Evolutionary conservation across 2,113 vertebrate genomes (phyloP), one percentile per base, ranked within the genome.

Genomic region (Cinclus mexicanus): DNA sequence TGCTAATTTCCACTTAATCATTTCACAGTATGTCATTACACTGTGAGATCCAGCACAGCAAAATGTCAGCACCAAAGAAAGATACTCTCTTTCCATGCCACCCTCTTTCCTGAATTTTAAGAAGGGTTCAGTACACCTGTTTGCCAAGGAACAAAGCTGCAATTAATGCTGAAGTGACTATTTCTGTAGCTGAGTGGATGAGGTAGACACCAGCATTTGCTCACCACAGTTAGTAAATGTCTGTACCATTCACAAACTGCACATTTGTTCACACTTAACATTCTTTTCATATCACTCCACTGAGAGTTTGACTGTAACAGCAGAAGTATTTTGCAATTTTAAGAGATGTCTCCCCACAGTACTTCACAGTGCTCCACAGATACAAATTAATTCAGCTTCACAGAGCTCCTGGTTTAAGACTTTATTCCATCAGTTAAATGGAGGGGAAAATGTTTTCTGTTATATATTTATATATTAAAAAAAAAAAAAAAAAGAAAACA

Each of bases 321-420:
- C 53, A 93, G 81, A 96, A 90, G 69, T 60, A 59, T 42, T 94
- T 93, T 71, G 44, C 61, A 87, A 39, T 91, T 91, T 94, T 80
- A 83, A 59, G 69, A 74, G 25, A 53, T 16, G 29, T 97, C 69
- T 83, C 90, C 33, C 68, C 52, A 47, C 29, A 83, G 72, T 47
- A 41, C 49, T 86, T 87, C 56, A 65, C 76, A 90, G 49, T 56
- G 33, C 57, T 93, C 50, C 87, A 82, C 72, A 93, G 65, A 61
- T 29, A 68, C n/a, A 94, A 93, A 89, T 92, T 81, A 68, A 90
- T 95, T 95, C 83, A 87, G 35, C 80, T 90, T 88, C 28, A 26
- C 25, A 75, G 80, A 76, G 25, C 52, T 84, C 20, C 72, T 75
- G 47, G 47, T 56, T 57, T 60, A 87, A 87, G 69, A 67, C 23